Conservation (phyloP, 2,888 invertebrate species). For the Atethmia centrago region DNA sequence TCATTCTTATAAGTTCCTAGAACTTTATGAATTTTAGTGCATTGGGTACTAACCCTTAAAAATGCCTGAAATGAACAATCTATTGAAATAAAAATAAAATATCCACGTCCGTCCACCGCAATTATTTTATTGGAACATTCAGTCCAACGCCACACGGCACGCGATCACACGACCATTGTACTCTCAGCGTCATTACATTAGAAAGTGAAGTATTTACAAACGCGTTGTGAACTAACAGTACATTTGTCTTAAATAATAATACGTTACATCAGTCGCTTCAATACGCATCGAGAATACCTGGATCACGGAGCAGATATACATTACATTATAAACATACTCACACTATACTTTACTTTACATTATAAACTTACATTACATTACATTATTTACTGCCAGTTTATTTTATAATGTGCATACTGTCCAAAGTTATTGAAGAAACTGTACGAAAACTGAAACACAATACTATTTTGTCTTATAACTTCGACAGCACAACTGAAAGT, state of each 20-base stretch:
- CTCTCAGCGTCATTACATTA: conserved; percentile 49
- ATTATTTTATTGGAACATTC: conserved; percentile 58
- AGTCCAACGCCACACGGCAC: conserved; percentile 28
- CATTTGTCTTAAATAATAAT: conserved; percentile 62
- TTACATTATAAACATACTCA: no score
- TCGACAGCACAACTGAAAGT: not conserved
- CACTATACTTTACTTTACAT: no score
- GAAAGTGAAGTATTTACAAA: conserved; percentile 61
- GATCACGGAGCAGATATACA: conserved; percentile 4
- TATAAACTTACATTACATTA: no score
- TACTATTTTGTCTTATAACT: not conserved
- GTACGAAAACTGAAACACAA: not conserved
- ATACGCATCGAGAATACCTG: conserved; percentile 23
- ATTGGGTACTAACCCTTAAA: conserved; percentile 34
- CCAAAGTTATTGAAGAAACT: not conserved
- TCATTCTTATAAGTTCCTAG: not conserved
- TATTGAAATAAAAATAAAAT: conserved; percentile 61
- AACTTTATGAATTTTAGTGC: not conserved
- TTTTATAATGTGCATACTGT: not conserved
- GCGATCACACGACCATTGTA: conserved; percentile 56
- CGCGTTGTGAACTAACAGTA: conserved; percentile 43
- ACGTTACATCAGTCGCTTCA: conserved; percentile 60
- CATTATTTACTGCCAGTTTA: not conserved
- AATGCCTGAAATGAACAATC: conserved; percentile 12
- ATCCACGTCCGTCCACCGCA: conserved; percentile 48